These are phyloP conservation scores for Dendrocincla fuliginosa DNA, from an alignment of 2,797 vertebrate genomes.

Conservation along the genomic window DNA sequence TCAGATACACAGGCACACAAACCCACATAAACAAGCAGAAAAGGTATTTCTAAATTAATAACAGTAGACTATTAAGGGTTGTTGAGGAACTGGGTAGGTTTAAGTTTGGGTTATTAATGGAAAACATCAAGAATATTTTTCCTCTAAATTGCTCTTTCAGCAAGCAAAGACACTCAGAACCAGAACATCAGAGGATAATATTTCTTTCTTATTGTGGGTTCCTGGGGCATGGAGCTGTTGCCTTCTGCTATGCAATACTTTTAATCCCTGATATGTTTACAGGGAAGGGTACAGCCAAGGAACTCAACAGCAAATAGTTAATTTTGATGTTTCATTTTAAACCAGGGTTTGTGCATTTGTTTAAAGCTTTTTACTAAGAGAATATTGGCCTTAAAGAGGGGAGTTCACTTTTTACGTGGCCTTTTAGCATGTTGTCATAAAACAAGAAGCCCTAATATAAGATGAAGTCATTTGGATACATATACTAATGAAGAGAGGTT, in stretches of 20 bases:
- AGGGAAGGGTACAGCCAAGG: not conserved
- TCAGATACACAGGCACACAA: not conserved
- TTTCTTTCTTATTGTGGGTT: not conserved
- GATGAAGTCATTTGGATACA: not conserved
- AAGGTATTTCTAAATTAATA: not conserved
- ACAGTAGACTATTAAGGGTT: not conserved
- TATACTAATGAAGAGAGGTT: not conserved
- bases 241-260: not conserved
- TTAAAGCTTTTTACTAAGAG: not conserved
- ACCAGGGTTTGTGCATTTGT: accelerated
- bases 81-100: not conserved
- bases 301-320: not conserved
- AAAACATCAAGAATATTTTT: not conserved
- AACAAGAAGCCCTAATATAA: not conserved
- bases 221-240: not conserved
- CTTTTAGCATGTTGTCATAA: not conserved
- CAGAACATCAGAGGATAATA: not conserved
- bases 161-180: not conserved
- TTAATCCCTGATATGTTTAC: not conserved
- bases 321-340: not conserved
- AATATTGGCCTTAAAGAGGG: not conserved
- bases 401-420: not conserved
- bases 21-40: not conserved
- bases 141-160: not conserved
- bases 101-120: not conserved